Evolutionary conservation across 2,113 vertebrate species (phyloP), one percentile per base, ranked within the genome.

Genomic region (Toxotes chatareus): DNA sequence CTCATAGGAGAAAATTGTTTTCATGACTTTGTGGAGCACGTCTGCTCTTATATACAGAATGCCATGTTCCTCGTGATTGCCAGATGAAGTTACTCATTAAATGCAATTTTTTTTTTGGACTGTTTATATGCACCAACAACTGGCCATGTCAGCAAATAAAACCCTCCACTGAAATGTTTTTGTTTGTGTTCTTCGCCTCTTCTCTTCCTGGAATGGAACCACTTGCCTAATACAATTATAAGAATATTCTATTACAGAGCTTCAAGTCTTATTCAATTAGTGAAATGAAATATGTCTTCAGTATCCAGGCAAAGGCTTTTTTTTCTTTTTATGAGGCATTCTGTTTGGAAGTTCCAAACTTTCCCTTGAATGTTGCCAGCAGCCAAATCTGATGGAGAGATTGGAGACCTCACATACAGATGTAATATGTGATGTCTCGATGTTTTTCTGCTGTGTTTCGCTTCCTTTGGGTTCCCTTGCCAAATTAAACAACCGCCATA

Each of bases 401-500:
- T 62, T 47, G 42, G 59, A 88, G 72, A 84, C 70, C 57, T 80
- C 77, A 80, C 77, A 90, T 79, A 7, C 17, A 79, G 81, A 75
- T 69, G 40, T 60, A 56, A 70, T 63, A 63, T 86, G 44, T 49
- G 49, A 78, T 80, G 55, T 55, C 46, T 64, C 55, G 13, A 36
- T 61, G 57, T 73, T 85, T 71, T 73, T 55, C 36, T 76, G 57
- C 36, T 32, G 73, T 53, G 73, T 55, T 56, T 79, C 82, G 1
- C 51, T 47, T 32, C 40, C 32, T 83, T 88, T 85, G 51, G 0
- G 32, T 85, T 77, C 73, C 64, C 51, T 74, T 40, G 82, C 71
- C 75, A 86, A 79, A 88, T 86, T 80, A 89, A 92, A 90, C 85
- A 80, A 79, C 79, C 82, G 73, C n/a, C 68, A 66, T 61, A 73